phyloP scores from a whole-genome alignment of 2,797 vertebrate genomes.

The Mus minutoides region DNA sequence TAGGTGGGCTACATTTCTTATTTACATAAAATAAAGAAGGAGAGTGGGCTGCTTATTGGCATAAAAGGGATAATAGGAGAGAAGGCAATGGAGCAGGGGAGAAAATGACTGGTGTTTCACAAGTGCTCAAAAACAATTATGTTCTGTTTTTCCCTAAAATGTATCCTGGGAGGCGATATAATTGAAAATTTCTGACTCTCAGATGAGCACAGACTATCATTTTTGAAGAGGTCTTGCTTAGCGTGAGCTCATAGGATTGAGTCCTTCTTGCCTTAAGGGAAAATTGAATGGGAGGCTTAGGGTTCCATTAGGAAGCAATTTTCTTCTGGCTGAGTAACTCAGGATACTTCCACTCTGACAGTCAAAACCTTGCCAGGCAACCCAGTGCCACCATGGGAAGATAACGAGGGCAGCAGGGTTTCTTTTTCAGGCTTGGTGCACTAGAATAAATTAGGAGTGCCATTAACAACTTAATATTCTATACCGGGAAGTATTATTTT shows the following conservation, averaged over 20 bases:
- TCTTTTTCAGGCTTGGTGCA: conserved; percentile 10
- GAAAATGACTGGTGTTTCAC: conserved; percentile 62
- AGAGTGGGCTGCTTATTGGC: conserved; percentile 64
- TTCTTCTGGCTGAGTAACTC: conserved; percentile 75
- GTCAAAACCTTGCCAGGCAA: conserved; percentile 40
- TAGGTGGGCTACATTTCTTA: conserved; percentile 45
- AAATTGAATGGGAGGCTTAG: conserved; percentile 68
- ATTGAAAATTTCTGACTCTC: conserved; percentile 80
- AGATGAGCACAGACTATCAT: conserved; percentile 66
- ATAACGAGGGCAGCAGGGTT: neutral
- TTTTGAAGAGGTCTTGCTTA: conserved; percentile 75
- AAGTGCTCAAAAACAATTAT: conserved; percentile 42
- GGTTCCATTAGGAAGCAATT: conserved; percentile 73
- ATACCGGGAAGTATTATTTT: neutral
- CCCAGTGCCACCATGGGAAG: conserved; percentile 8
- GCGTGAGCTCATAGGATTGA: conserved; percentile 52
- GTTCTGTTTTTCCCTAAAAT: conserved; percentile 66
- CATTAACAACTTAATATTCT: neutral
- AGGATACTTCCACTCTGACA: conserved; percentile 63
- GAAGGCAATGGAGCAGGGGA: conserved; percentile 62
- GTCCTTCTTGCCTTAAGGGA: conserved; percentile 65
- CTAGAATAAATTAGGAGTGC: conserved; percentile 12
- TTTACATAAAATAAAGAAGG: conserved; percentile 41
- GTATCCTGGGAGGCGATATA: conserved; percentile 57
- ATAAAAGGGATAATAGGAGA: conserved; percentile 67